Evolutionary conservation across 2,113 vertebrate species (phyloP).

Genomic region (Chaetura pelagica): DNA sequence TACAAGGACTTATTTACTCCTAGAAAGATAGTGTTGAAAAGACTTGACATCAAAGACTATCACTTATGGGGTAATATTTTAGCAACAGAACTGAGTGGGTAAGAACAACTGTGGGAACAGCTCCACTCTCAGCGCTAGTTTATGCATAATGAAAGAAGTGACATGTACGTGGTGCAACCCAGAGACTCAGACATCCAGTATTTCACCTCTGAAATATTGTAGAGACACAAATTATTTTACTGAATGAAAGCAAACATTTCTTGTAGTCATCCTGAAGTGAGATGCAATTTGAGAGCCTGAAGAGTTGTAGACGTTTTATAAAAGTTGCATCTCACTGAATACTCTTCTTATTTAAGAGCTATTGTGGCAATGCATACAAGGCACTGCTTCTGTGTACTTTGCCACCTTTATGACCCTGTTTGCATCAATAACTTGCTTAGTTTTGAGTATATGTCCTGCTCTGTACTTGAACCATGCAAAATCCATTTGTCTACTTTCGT

Average conservation of each 20-base stretch:
- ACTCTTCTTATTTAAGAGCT: background rate
- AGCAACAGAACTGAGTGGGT: constrained; percentile 75
- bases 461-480: background rate
- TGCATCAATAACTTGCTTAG: background rate
- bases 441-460: background rate
- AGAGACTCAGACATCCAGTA: constrained; percentile 46
- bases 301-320: background rate
- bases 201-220: constrained; percentile 57
- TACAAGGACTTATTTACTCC: constrained; percentile 73
- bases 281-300: background rate
- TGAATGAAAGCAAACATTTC: background rate
- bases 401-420: background rate
- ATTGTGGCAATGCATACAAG: background rate
- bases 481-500: background rate
- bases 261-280: background rate
- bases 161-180: constrained; percentile 60
- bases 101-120: constrained; percentile 73
- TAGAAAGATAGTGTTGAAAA: constrained; percentile 72
- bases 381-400: background rate
- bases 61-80: constrained; percentile 75
- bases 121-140: constrained; percentile 50
- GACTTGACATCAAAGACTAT: constrained; percentile 75
- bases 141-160: constrained; percentile 73
- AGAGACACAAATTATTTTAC: constrained; percentile 25
- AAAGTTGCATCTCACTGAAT: background rate